Conservation (phyloP, 2,113 vertebrate genomes). For the Cromileptes altivelis region DNA sequence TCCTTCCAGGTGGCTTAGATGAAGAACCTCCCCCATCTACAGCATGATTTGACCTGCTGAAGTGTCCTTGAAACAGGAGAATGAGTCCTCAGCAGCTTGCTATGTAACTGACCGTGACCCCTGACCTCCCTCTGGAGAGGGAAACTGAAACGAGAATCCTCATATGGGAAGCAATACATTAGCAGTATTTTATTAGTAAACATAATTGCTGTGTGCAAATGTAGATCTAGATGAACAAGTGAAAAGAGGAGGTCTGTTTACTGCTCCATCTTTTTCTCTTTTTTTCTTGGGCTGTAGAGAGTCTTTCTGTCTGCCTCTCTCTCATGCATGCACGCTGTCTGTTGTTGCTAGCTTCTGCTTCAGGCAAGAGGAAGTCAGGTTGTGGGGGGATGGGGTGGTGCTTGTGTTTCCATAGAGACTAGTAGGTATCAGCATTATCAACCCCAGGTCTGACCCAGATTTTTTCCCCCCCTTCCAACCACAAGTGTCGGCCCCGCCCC, state of each 20-base stretch:
- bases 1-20: constrained; percentile 29
- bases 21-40: not conserved
- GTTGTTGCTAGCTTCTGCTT: constrained; percentile 59
- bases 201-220: not conserved
- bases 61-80: constrained; percentile 57
- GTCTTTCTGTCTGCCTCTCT: constrained; percentile 23
- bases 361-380: constrained; percentile 75
- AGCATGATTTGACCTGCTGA: constrained; percentile 41
- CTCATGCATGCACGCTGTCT: constrained; percentile 30
- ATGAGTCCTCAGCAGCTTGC: constrained; percentile 17
- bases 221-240: not conserved
- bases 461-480: constrained; percentile 53
- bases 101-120: constrained; percentile 47
- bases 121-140: constrained; percentile 36
- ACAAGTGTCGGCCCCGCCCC: constrained; percentile 40
- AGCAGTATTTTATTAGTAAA: not conserved
- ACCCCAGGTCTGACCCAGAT: constrained; percentile 80
- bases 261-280: not conserved
- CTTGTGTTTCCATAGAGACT: constrained; percentile 78
- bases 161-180: not conserved
- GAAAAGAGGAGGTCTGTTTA: constrained; percentile 5
- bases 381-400: constrained; percentile 55
- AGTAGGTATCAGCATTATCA: constrained; percentile 75
- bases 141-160: constrained; percentile 13
- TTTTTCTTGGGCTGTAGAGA: not conserved